Evolutionary conservation across 2,113 vertebrate species (phyloP), one percentile per base, ranked within the genome.

Genomic region (Rhea pennata): DNA sequence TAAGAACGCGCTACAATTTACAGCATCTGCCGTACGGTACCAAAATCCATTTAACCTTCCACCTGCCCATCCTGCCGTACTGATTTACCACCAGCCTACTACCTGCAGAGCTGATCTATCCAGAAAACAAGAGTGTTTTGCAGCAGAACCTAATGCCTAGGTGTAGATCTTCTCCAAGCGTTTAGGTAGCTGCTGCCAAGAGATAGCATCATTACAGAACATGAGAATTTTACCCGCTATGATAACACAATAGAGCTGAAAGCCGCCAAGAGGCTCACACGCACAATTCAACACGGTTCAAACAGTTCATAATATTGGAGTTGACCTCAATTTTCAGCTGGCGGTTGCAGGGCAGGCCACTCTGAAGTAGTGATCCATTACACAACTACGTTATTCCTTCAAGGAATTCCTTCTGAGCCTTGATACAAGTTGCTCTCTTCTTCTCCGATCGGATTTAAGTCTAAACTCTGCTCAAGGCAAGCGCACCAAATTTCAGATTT

Each of bases 271-370:
- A 22, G 10, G 19, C 8, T 31, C 58, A 81, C 59, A 50, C 1
- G 0, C 23, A 23, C 8, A 9, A 67, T 29, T 66, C 15, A 36
- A 22, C 6, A 5, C 1, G 6, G 31, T 62, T 33, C 54, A 31
- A 31, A 42, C 1, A 1, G 26, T 12, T 27, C 20, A 11, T 22
- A 36, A 19, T 15, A 48, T 6, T 36, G 2, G 53, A 50, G 69
- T 8, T 54, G 9, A 22, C 19, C 40, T 46, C 13, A 54, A 27
- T 29, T 31, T 78, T 40, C 24, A 42, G 21, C 16, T 19, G 29
- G 56, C 0, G 1, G n/a, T 6, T 50, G 50, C 56, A 71, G 46
- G 39, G 22, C 26, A 70, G 33, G 40, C 1, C 0, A 17, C 12
- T 19, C 53, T 81, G 39, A 1, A 3, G 13, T 40, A 39, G 53